Percentiles rank a stretch among this genome's conserved stretches.
Evolutionary conservation across 2,113 vertebrate genomes (phyloP).

Genomic region (Phylloscopus trochiloides): DNA sequence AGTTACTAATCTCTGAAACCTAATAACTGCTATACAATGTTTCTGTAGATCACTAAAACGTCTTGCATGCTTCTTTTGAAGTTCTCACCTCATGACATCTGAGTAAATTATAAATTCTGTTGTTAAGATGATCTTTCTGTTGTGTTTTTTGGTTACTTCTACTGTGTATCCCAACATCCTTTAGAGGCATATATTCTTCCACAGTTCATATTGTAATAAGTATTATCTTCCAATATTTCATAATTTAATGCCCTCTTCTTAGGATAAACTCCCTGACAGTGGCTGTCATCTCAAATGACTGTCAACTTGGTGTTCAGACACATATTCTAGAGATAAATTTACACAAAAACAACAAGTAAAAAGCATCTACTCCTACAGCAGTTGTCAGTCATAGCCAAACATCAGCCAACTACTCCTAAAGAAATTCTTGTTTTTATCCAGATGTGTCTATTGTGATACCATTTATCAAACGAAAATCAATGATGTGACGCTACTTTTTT

Average conservation of each 20-base stretch:
- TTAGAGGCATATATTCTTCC: not conserved
- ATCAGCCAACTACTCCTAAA: not conserved
- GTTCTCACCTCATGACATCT: not conserved
- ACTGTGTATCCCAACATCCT: not conserved
- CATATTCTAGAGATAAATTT: not conserved
- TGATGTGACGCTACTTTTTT: not conserved
- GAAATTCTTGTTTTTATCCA: not conserved
- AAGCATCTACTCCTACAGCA: not conserved
- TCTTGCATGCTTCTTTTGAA: not conserved
- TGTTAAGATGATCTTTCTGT: not conserved
- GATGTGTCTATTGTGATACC: not conserved
- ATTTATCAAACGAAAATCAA: conserved; percentile 25
- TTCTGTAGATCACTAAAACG: not conserved
- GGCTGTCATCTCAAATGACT: not conserved
- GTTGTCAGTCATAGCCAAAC: not conserved
- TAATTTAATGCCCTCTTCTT: not conserved
- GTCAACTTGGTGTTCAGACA: not conserved
- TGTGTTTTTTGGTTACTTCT: not conserved
- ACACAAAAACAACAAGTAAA: not conserved
- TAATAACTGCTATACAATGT: not conserved
- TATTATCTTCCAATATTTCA: not conserved
- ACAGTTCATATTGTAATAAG: not conserved
- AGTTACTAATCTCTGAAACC: not conserved
- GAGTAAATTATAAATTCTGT: not conserved
- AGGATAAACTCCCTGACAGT: not conserved